phyloP scores from a whole-genome alignment of 1,140 invertebrate species.

The Dryas iulia region DNA sequence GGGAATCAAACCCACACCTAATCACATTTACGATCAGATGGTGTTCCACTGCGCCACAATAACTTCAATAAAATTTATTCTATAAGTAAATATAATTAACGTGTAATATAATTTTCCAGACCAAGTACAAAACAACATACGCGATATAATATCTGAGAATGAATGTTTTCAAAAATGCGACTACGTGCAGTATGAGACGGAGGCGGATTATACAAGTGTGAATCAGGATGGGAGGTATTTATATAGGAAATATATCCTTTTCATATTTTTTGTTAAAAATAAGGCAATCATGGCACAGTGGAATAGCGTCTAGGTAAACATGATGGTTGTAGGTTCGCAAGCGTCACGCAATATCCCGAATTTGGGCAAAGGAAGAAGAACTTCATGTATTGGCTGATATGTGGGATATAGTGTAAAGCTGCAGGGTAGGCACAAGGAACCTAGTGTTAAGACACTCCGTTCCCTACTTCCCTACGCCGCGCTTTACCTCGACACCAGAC shows the following conservation, averaged over 20 bases:
- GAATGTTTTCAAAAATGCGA: slow-evolving; percentile 63
- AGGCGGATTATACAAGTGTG: slow-evolving; percentile 45
- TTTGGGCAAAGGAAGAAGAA: too few relatives aligned
- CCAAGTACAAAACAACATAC: slow-evolving; percentile 41
- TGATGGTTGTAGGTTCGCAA: too few relatives aligned
- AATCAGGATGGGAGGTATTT: slow-evolving; percentile 23
- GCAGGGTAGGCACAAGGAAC: too few relatives aligned
- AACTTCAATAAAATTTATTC: too few relatives aligned
- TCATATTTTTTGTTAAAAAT: neutral
- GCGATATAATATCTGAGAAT: slow-evolving; percentile 38
- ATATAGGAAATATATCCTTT: neutral
- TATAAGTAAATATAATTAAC: neutral
- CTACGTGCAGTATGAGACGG: slow-evolving; percentile 57
- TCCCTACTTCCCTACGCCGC: too few relatives aligned
- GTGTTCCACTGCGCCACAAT: too few relatives aligned
- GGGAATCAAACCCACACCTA: too few relatives aligned
- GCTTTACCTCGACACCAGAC: too few relatives aligned
- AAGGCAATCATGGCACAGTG: neutral
- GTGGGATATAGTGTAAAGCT: too few relatives aligned
- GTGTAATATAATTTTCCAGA: slow-evolving; percentile 35
- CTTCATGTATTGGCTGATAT: too few relatives aligned
- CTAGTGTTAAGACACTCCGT: too few relatives aligned
- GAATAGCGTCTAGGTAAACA: neutral
- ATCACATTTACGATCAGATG: neutral
- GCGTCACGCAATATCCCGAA: too few relatives aligned